phyloP scores from a whole-genome alignment of 2,797 vertebrate species.

The Alauda arvensis region DNA sequence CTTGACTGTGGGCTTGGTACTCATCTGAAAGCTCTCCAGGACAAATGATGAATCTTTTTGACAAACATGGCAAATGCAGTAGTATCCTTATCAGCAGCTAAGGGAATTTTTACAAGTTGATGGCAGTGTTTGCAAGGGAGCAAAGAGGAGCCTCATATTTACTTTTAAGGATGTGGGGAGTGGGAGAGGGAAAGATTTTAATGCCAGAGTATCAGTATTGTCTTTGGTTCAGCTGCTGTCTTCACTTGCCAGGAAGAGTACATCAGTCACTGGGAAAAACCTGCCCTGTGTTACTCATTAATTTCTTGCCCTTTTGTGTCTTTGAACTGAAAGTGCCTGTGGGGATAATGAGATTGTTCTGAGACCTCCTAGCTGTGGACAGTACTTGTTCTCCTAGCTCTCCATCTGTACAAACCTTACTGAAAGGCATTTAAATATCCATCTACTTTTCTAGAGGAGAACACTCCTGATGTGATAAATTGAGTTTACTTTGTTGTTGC shows the following conservation, averaged over 20 bases:
- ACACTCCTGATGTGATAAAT: not conserved
- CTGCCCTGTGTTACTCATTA: not conserved
- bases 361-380: not conserved
- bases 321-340: not conserved
- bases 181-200: not conserved
- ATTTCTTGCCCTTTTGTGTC: not conserved
- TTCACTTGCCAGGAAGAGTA: not conserved
- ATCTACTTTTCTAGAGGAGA: not conserved
- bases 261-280: not conserved
- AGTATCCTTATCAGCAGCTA: not conserved
- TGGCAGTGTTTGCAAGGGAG: not conserved
- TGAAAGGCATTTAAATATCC: not conserved
- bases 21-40: not conserved
- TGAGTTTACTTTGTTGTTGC: not conserved
- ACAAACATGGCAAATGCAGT: not conserved
- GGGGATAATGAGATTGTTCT: not conserved
- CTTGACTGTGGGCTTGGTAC: not conserved
- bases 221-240: not conserved
- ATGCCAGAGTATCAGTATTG: not conserved
- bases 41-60: not conserved
- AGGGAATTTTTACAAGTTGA: not conserved
- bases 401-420: not conserved
- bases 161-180: rapidly evolving
- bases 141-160: not conserved
- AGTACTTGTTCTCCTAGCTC: not conserved